phyloP scores from a whole-genome alignment of 2,113 vertebrate species.

The Neopipo cinnamomea region DNA sequence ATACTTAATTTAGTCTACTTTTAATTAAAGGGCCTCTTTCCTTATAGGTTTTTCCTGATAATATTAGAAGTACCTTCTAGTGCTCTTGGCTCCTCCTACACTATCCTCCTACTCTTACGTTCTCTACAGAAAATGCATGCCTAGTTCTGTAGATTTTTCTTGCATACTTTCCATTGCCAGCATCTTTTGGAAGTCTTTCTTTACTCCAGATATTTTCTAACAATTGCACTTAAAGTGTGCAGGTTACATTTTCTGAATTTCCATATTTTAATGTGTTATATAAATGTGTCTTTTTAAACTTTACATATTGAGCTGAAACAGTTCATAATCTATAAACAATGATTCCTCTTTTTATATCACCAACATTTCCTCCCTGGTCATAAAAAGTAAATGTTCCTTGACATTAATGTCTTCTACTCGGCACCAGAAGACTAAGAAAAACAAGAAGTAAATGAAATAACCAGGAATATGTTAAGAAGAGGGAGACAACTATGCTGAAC shows the following conservation, averaged over 20 bases:
- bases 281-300: not conserved
- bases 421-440: not conserved
- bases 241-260: not conserved
- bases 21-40: conserved; percentile 31
- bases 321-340: not conserved
- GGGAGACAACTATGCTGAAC: not conserved
- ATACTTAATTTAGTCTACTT: conserved; percentile 24
- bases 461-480: not conserved
- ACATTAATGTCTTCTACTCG: not conserved
- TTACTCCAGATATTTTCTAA: not conserved
- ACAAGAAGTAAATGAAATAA: not conserved
- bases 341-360: not conserved
- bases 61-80: conserved; percentile 28
- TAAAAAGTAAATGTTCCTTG: not conserved
- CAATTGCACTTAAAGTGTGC: not conserved
- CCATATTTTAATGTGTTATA: not conserved
- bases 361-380: not conserved
- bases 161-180: not conserved
- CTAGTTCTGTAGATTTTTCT: not conserved
- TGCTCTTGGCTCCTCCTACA: conserved; percentile 32
- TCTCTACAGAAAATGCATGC: not conserved
- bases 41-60: conserved; percentile 4
- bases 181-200: not conserved
- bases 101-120: not conserved
- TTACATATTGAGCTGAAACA: not conserved